A percentile compares a stretch with the other conserved stretches of the same genome.
phyloP scores from a whole-genome alignment of 2,113 vertebrate genomes.

The Gallinago media region DNA sequence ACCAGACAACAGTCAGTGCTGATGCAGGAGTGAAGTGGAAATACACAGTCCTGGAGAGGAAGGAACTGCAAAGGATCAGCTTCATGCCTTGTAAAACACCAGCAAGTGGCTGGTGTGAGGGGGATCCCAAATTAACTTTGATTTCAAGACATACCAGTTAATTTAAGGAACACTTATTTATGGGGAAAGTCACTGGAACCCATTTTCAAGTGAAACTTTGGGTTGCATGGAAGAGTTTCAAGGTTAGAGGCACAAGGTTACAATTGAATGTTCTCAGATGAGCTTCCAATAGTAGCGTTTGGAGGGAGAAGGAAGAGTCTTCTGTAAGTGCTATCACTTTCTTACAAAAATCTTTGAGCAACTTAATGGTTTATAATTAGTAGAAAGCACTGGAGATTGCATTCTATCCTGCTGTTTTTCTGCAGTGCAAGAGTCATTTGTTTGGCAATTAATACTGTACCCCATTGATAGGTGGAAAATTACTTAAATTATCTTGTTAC shows the following conservation, averaged over 20 bases:
- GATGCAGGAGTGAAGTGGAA: slow-evolving; percentile 5
- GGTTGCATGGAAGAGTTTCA: background rate
- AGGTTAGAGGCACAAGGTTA: background rate
- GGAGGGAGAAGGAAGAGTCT: background rate
- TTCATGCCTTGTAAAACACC: background rate
- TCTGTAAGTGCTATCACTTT: background rate
- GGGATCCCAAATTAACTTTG: background rate
- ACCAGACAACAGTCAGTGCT: background rate
- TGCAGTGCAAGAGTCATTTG: background rate
- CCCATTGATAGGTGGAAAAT: background rate
- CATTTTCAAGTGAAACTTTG: background rate
- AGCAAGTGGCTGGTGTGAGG: background rate
- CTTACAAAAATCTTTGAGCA: background rate
- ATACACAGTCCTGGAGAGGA: background rate
- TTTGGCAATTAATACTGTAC: background rate
- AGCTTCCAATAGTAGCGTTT: background rate
- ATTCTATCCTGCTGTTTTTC: background rate
- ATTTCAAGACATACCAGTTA: background rate
- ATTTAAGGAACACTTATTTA: background rate
- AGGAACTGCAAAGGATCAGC: slow-evolving; percentile 1
- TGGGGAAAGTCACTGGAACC: background rate
- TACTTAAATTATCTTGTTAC: background rate
- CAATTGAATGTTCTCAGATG: background rate
- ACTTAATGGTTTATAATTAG: background rate
- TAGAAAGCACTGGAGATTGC: background rate